A percentile compares a stretch with the other conserved stretches of the same genome.
Conservation (phyloP, 2,797 vertebrate species). For the Linurgus olivaceus region DNA sequence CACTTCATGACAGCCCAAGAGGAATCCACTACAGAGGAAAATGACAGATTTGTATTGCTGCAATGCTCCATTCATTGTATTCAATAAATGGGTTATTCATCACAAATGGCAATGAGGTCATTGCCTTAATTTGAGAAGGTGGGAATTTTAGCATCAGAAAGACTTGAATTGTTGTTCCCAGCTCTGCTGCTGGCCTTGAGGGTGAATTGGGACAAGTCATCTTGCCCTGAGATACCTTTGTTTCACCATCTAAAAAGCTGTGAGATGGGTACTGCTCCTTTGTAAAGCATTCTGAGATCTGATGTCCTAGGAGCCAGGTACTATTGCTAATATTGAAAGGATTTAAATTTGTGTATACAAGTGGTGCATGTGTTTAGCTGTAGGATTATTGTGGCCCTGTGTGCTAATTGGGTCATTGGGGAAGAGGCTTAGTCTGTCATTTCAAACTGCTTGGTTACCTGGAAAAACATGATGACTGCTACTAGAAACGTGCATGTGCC, state of each 20-base stretch:
- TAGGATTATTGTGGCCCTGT: not conserved
- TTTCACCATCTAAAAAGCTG: not conserved
- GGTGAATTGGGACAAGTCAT: not conserved
- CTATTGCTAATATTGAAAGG: not conserved
- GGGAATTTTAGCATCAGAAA: slow-evolving; percentile 1
- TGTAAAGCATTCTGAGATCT: not conserved
- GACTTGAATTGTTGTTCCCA: not conserved
- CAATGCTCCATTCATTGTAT: not conserved
- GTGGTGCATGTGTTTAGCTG: not conserved
- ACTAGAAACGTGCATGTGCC: not conserved
- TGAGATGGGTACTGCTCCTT: not conserved
- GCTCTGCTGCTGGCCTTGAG: not conserved
- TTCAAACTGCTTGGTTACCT: not conserved
- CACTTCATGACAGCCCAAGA: not conserved
- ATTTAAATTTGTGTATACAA: not conserved
- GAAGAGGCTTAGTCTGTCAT: not conserved
- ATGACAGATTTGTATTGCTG: not conserved
- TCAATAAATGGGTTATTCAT: not conserved
- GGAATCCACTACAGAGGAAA: slow-evolving; percentile 17
- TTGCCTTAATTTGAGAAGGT: not conserved
- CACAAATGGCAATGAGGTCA: not conserved
- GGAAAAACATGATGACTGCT: not conserved
- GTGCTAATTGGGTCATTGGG: not conserved
- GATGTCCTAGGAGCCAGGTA: not conserved
- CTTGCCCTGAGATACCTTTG: not conserved